Conservation (phyloP, 2,113 vertebrate genomes). For the Mixornis gularis region DNA sequence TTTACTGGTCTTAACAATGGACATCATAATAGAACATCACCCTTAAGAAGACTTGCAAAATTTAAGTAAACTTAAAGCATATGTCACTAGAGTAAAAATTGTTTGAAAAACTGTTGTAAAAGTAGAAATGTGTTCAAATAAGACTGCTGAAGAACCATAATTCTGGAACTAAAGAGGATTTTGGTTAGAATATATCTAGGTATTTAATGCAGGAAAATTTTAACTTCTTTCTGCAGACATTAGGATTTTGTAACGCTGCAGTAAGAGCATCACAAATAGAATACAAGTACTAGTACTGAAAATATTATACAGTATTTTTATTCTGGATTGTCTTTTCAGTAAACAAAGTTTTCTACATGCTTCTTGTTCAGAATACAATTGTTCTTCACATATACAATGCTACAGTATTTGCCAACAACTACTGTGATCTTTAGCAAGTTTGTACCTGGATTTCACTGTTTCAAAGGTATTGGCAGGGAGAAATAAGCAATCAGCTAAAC, state of each 20-base stretch:
- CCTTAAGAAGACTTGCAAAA: not conserved
- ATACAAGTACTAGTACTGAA: not conserved
- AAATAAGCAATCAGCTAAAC: not conserved
- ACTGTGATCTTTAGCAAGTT: not conserved
- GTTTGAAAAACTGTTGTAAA: not conserved
- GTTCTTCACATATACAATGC: not conserved
- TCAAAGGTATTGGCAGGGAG: not conserved
- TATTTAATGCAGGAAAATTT: not conserved
- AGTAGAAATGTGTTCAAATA: not conserved
- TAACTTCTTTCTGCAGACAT: not conserved
- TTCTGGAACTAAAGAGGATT: not conserved
- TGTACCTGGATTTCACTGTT: not conserved
- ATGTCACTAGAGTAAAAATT: not conserved
- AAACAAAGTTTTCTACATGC: not conserved
- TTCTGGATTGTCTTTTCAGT: not conserved
- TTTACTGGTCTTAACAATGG: not conserved
- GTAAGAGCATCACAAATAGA: not conserved
- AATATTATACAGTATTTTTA: not conserved
- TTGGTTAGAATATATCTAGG: not conserved
- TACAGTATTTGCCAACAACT: not conserved
- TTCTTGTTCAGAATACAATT: not conserved
- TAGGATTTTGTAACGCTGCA: not conserved
- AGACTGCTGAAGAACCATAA: not conserved
- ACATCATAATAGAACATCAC: not conserved
- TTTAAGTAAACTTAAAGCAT: not conserved